phyloP scores from a whole-genome alignment of 2,888 invertebrate species.

The Chrysotoxum bicinctum region DNA sequence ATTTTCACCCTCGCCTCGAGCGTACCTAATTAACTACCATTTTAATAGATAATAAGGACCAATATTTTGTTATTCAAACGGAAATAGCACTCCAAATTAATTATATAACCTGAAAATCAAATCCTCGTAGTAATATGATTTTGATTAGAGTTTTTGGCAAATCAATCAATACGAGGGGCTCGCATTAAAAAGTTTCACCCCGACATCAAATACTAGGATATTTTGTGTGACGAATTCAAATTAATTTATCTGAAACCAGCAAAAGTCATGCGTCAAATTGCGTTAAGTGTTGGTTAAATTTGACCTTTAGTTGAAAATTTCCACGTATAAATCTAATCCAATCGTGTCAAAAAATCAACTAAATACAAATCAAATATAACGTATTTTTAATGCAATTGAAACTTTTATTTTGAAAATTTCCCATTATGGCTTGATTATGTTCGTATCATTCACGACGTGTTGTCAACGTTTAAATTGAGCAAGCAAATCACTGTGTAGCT shows the following conservation, averaged over 20 bases:
- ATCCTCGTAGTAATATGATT: neutral
- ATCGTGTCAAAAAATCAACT: neutral
- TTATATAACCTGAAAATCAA: slow-evolving; percentile 1
- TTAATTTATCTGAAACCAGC: neutral
- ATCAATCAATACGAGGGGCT: neutral
- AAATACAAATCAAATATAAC: neutral
- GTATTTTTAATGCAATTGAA: neutral
- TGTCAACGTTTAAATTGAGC: neutral
- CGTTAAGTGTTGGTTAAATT: neutral
- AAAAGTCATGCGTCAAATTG: neutral
- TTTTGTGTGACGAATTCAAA: neutral
- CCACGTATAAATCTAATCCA: too few relatives aligned
- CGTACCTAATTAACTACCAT: neutral
- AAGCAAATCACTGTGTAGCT: neutral
- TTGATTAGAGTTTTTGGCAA: neutral
- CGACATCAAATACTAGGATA: neutral
- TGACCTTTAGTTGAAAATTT: too few relatives aligned
- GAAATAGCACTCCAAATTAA: neutral
- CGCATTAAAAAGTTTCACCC: neutral
- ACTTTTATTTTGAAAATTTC: too few relatives aligned
- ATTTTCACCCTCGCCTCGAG: neutral
- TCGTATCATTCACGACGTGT: neutral
- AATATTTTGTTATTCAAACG: neutral
- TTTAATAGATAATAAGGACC: neutral
- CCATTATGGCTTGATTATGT: neutral